These are phyloP conservation scores for Martes flavigula DNA, from an alignment of 2,797 vertebrate genomes.

Conservation along the genomic window DNA sequence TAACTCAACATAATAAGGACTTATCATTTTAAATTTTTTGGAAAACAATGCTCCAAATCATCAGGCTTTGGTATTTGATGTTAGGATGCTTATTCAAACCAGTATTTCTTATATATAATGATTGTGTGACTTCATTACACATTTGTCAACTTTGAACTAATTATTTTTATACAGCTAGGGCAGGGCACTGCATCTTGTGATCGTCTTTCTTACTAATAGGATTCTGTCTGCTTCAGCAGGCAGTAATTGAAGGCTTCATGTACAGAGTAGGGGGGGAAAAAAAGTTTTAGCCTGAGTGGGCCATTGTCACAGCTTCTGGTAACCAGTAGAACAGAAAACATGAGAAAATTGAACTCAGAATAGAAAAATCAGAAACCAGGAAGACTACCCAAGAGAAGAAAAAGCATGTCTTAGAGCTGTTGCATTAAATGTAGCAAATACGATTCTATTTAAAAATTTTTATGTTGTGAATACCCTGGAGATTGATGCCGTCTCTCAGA, in stretches of 20 bases:
- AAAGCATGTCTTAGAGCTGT: conserved; percentile 64
- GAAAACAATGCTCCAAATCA: conserved; percentile 59
- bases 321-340: conserved; percentile 85
- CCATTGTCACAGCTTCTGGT: conserved; percentile 85
- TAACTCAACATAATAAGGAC: conserved; percentile 39
- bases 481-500: conserved; percentile 38
- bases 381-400: conserved; percentile 68
- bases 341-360: conserved; percentile 82
- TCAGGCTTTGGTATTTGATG: conserved; percentile 59
- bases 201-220: conserved; percentile 92
- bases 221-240: conserved; percentile 93
- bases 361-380: conserved; percentile 80
- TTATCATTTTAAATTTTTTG: conserved; percentile 44
- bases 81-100: conserved; percentile 70
- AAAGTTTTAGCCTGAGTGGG: conserved; percentile 86
- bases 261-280: conserved; percentile 78
- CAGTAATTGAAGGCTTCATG: conserved; percentile 92
- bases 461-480: background rate
- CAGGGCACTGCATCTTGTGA: conserved; percentile 86
- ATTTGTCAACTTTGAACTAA: conserved; percentile 92
- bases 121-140: conserved; percentile 86
- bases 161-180: conserved; percentile 91
- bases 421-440: conserved; percentile 70
- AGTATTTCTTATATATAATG: conserved; percentile 79
- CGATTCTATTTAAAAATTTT: conserved; percentile 57